Percentiles rank a stretch among this genome's conserved stretches.
These are phyloP conservation scores for Aphaenogaster rudis DNA, from an alignment of 1,140 invertebrate species.

Conservation along the genomic window DNA sequence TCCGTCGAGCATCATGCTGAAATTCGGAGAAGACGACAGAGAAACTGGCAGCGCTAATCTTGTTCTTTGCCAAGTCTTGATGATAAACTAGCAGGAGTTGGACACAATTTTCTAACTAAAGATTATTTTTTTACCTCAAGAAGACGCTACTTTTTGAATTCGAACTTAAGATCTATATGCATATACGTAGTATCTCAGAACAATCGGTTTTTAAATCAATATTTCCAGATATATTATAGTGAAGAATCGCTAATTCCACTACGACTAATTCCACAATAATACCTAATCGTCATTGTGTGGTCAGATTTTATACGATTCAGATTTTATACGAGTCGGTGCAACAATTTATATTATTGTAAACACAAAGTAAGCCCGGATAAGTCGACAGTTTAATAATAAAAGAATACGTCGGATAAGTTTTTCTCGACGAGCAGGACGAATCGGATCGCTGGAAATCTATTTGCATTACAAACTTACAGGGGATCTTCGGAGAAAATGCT, in stretches of 20 bases:
- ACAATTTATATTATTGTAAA: constrained; percentile 1
- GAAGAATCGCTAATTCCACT: neutral
- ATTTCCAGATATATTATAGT: neutral
- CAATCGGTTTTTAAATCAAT: neutral
- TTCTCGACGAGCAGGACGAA: constrained; percentile 41
- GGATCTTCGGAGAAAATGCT: constrained; percentile 58
- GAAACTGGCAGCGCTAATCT: constrained; percentile 34
- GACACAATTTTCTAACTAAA: constrained; percentile 26
- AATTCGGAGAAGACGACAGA: constrained; percentile 5
- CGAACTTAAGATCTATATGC: neutral
- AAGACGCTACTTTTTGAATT: neutral
- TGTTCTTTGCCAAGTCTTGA: neutral
- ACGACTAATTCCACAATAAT: neutral
- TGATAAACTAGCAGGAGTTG: constrained; percentile 29
- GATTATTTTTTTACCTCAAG: neutral
- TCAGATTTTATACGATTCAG: neutral
- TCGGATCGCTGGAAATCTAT: constrained; percentile 60
- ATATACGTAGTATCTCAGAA: neutral
- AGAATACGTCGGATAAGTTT: constrained; percentile 35
- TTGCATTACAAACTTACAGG: constrained; percentile 61
- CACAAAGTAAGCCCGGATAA: neutral
- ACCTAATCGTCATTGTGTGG: neutral
- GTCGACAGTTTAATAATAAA: constrained; percentile 50
- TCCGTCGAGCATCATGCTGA: neutral
- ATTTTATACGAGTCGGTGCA: neutral